phyloP scores from a whole-genome alignment of 2,888 invertebrate genomes.

The Caenorhabditis panamensis region DNA sequence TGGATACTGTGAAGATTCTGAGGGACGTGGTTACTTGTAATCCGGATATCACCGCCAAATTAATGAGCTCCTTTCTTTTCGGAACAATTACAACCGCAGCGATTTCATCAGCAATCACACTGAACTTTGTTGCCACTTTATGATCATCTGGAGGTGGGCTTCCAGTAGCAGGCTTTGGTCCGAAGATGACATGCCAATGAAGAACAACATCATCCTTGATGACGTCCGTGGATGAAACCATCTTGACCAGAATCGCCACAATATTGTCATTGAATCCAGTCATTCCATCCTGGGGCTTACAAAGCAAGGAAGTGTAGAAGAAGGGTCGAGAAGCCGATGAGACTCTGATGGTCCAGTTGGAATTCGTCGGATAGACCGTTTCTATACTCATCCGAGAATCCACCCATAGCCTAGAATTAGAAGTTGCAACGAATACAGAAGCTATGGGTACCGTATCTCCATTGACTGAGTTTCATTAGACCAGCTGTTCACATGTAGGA shows the following conservation, averaged over 20 bases:
- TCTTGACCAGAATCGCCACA: constrained; percentile 56
- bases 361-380: constrained; percentile 69
- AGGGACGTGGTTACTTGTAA: constrained; percentile 72
- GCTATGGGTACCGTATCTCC: constrained; percentile 46
- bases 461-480: constrained; percentile 34
- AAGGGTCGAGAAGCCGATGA: constrained; percentile 66
- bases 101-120: constrained; percentile 64
- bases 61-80: constrained; percentile 72
- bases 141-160: constrained; percentile 31
- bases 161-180: constrained; percentile 11
- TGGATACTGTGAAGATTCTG: constrained; percentile 70
- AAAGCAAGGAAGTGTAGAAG: constrained; percentile 69
- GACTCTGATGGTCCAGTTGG: constrained; percentile 70
- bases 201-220: constrained; percentile 56
- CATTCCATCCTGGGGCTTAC: constrained; percentile 57
- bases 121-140: constrained; percentile 69
- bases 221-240: constrained; percentile 45
- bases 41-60: constrained; percentile 77
- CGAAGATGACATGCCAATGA: constrained; percentile 61
- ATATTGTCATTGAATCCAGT: constrained; percentile 53
- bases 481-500: constrained; percentile 63
- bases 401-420: constrained; percentile 70
- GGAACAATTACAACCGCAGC: constrained; percentile 51
- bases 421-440: neutral
- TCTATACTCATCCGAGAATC: constrained; percentile 75